A percentile compares a stretch with the other conserved stretches of the same genome.
Conservation (phyloP, 2,888 invertebrate species). For the Emesis furor region DNA sequence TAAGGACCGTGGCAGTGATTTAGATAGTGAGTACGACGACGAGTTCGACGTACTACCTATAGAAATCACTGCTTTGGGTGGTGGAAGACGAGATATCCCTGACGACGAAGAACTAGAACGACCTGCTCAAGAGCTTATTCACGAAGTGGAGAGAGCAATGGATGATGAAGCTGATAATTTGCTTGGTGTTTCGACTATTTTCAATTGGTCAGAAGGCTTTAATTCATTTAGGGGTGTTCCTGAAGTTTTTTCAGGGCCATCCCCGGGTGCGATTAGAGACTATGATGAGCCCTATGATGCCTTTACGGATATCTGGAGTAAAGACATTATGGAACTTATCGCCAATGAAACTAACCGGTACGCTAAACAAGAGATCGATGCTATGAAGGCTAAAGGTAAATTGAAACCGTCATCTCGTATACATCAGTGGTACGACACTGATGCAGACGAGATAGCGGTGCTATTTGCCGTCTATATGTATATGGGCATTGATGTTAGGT, state of each 20-base stretch:
- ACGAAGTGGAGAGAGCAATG: slow-evolving; percentile 2
- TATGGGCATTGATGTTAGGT: slow-evolving; percentile 9
- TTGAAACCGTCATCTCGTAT: slow-evolving; percentile 17
- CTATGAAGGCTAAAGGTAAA: slow-evolving; percentile 11
- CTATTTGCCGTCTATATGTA: slow-evolving; percentile 4
- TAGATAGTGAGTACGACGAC: slow-evolving; percentile 14
- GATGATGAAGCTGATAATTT: slow-evolving; percentile 12
- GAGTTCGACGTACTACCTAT: no score
- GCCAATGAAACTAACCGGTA: neutral
- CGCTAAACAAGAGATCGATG: neutral
- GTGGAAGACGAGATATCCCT: neutral
- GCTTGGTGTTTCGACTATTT: neutral
- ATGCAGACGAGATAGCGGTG: slow-evolving; percentile 15
- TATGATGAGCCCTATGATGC: slow-evolving; percentile 3
- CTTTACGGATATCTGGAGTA: neutral
- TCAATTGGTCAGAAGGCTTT: neutral
- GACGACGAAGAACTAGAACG: slow-evolving; percentile 12
- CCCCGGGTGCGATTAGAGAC: neutral
- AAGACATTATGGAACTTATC: slow-evolving; percentile 2
- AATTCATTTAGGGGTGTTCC: neutral
- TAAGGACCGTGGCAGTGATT: slow-evolving; percentile 16
- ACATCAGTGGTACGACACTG: slow-evolving; percentile 5
- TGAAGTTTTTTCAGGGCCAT: slow-evolving; percentile 3
- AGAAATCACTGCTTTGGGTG: neutral
- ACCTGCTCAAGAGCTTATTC: neutral